Conservation (phyloP, 2,797 vertebrate genomes). For the Chaunax sp. region DNA sequence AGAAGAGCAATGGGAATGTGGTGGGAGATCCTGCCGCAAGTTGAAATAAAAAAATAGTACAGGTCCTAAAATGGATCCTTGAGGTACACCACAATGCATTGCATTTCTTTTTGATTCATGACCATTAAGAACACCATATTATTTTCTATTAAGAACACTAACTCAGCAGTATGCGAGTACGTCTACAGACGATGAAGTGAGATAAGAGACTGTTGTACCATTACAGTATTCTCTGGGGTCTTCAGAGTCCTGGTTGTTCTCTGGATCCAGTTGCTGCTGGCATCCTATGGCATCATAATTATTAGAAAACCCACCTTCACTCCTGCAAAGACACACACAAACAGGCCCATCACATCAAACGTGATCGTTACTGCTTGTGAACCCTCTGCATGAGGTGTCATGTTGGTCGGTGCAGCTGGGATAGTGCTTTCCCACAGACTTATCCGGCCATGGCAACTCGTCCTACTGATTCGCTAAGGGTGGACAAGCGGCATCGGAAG, state of each 20-base stretch:
- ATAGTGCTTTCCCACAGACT: conserved; percentile 56
- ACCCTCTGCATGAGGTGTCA: conserved; percentile 4
- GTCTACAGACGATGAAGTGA: conserved; percentile 16
- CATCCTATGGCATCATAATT: conserved; percentile 28
- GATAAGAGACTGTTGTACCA: conserved; percentile 69
- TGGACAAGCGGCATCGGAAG: conserved; percentile 46
- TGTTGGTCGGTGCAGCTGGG: conserved; percentile 44
- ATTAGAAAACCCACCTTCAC: conserved; percentile 33
- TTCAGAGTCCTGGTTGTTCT: conserved; percentile 70
- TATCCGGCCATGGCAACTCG: conserved; percentile 62
- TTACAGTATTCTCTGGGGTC: conserved; percentile 76
- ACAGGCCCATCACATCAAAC: not conserved
- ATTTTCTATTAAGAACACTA: no score
- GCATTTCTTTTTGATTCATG: no score
- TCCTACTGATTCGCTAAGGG: conserved; percentile 30
- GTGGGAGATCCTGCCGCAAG: no score
- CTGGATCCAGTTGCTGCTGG: conserved; percentile 50
- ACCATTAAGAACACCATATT: no score
- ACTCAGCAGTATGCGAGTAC: no score
- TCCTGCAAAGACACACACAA: conserved; percentile 40
- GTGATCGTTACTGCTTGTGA: no score
- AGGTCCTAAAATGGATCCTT: no score
- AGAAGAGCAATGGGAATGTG: no score
- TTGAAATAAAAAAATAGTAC: no score
- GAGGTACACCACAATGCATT: no score